phyloP scores from a whole-genome alignment of 2,797 vertebrate species.

The Trematomus bernacchii region DNA sequence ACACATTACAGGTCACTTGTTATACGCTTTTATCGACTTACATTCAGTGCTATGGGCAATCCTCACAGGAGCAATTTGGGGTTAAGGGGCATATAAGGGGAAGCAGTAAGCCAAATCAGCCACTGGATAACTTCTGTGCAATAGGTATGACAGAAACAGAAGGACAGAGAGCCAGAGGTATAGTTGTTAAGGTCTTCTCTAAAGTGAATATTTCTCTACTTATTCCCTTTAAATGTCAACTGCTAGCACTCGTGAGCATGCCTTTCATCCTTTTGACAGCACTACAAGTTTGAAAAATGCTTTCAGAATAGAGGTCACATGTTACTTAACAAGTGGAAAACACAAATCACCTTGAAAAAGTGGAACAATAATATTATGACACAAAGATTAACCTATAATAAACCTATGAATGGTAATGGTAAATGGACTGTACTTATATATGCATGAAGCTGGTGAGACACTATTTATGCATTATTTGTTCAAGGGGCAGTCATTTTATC shows the following conservation, averaged over 20 bases:
- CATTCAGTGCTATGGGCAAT: no score
- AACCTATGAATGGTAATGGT: neutral
- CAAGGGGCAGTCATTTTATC: neutral
- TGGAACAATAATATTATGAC: neutral
- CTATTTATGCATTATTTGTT: neutral
- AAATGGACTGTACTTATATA: neutral
- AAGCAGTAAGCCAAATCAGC: conserved; percentile 24
- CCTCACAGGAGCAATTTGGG: neutral
- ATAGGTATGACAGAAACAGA: neutral
- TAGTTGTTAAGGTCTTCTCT: neutral
- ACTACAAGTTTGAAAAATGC: neutral
- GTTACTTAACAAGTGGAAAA: neutral
- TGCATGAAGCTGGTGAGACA: neutral
- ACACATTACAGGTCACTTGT: neutral
- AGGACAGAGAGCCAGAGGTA: neutral
- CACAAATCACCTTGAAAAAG: neutral
- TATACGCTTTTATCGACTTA: no score
- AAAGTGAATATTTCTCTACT: neutral
- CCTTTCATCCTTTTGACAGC: conserved; percentile 23
- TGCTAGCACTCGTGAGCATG: conserved; percentile 6
- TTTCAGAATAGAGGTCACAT: neutral
- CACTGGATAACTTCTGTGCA: neutral
- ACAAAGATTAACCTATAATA: neutral
- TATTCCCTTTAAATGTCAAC: conserved; percentile 6
- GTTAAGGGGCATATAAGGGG: conserved; percentile 4